A percentile compares a stretch with the other conserved stretches of the same genome.
Evolutionary conservation across 2,113 vertebrate genomes (phyloP).

Genomic region (Hippopotamus amphibius): DNA sequence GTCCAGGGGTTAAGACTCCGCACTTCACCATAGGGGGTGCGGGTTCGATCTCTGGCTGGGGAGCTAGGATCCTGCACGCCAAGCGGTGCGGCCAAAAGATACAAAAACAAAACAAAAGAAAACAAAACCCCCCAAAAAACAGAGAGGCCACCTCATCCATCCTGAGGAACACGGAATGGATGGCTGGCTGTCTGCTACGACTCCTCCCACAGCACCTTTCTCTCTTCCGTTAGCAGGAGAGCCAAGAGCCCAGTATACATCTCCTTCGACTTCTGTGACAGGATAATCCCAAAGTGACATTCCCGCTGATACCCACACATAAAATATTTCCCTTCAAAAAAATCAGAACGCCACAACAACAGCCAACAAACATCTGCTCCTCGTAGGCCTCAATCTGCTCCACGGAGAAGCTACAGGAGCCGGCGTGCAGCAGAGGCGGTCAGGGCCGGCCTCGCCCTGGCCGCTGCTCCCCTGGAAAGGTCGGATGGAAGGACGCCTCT

Average conservation of each 20-base stretch:
- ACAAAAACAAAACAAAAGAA: no score
- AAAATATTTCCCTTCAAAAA: neutral
- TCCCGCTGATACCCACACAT: neutral
- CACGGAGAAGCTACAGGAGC: rapidly evolving
- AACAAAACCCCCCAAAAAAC: no score
- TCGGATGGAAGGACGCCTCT: neutral
- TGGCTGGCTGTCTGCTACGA: rapidly evolving
- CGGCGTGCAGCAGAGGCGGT: neutral
- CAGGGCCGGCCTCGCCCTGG: neutral
- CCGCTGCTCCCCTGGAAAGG: neutral
- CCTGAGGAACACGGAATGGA: neutral
- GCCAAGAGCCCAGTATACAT: neutral
- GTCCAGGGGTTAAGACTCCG: no score
- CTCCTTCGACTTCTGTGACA: neutral
- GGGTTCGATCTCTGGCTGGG: no score
- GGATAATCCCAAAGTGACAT: no score
- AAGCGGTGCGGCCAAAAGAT: no score
- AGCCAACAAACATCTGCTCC: neutral
- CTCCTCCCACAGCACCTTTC: neutral
- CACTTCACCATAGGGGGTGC: no score
- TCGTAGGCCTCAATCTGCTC: rapidly evolving
- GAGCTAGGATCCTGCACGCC: no score
- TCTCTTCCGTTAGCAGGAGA: neutral
- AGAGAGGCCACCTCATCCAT: neutral
- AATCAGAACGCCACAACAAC: neutral